These are phyloP conservation scores for Drosophila yooni DNA, from an alignment of 2,888 invertebrate genomes.

Conservation along the genomic window DNA sequence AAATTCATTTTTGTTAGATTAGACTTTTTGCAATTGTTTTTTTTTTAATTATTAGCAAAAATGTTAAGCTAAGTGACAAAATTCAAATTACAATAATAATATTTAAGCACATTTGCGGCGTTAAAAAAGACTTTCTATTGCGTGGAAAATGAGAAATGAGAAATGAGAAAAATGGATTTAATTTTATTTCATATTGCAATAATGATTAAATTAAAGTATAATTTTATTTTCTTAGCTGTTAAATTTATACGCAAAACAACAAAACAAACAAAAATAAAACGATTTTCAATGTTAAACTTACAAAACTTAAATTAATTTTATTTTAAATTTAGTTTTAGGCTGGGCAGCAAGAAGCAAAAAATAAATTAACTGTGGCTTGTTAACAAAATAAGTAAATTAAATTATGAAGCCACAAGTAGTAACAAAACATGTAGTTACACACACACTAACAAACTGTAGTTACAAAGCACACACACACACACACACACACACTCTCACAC, in stretches of 20 bases:
- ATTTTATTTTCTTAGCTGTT: constrained; percentile 79
- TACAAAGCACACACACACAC: constrained; percentile 20
- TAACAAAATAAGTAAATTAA: constrained; percentile 42
- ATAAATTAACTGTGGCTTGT: constrained; percentile 47
- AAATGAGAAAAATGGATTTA: constrained; percentile 63
- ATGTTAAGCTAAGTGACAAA: constrained; percentile 57
- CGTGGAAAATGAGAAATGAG: constrained; percentile 49
- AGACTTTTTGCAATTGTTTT: constrained; percentile 39
- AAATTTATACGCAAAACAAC: constrained; percentile 76
- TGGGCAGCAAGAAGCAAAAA: constrained; percentile 67
- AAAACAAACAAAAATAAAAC: constrained; percentile 64
- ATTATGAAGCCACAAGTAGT: constrained; percentile 43
- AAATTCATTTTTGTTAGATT: constrained; percentile 58
- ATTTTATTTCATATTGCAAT: constrained; percentile 66
- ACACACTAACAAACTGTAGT: constrained; percentile 27
- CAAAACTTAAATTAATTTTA: constrained; percentile 61
- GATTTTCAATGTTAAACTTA: constrained; percentile 79
- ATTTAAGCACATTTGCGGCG: constrained; percentile 80
- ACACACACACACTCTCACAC: constrained; percentile 7
- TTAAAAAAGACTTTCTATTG: constrained; percentile 75
- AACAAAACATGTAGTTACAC: constrained; percentile 31
- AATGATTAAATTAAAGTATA: constrained; percentile 72
- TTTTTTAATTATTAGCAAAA: constrained; percentile 45
- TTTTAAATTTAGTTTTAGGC: constrained; percentile 65
- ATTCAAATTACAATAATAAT: constrained; percentile 70